A percentile compares a stretch with the other conserved stretches of the same genome.
Evolutionary conservation across 2,888 invertebrate species (phyloP).

Genomic region (Drosophila mercatorum): DNA sequence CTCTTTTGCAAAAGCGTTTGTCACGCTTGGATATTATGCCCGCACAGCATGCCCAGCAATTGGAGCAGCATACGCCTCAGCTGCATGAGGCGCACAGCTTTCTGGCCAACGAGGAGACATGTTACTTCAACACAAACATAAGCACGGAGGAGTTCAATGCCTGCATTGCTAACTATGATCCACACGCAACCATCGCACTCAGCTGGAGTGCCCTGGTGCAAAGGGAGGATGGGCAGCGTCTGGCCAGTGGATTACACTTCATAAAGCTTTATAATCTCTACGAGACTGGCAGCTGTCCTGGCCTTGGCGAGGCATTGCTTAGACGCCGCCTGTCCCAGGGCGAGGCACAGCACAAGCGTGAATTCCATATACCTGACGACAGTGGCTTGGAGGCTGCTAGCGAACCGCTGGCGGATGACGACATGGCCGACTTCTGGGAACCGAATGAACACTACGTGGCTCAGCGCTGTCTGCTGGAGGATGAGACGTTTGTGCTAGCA

Average conservation of each 20-base stretch:
- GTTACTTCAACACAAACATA: constrained; percentile 80
- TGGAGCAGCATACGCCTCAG: constrained; percentile 69
- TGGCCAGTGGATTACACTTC: constrained; percentile 82
- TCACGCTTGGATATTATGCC: constrained; percentile 79
- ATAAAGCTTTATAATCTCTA: constrained; percentile 83
- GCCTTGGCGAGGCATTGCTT: constrained; percentile 39
- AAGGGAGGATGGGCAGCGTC: constrained; percentile 65
- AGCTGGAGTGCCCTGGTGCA: constrained; percentile 82
- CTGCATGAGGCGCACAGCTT: constrained; percentile 81
- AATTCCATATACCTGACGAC: constrained; percentile 61
- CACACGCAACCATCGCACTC: constrained; percentile 82
- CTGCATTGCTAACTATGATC: constrained; percentile 77
- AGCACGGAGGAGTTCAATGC: constrained; percentile 84
- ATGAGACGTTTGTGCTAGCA: constrained; percentile 78
- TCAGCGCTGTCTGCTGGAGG: constrained; percentile 82
- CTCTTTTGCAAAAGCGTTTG: constrained; percentile 65
- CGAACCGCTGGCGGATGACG: constrained; percentile 68
- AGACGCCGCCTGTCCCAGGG: constrained; percentile 40
- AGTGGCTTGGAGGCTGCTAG: constrained; percentile 48
- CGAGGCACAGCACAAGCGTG: constrained; percentile 40
- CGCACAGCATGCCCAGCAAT: constrained; percentile 57
- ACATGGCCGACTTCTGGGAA: constrained; percentile 83
- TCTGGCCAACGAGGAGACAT: constrained; percentile 83
- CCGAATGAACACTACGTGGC: constrained; percentile 82
- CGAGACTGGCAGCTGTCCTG: constrained; percentile 81